Conservation (phyloP, 2,888 invertebrate species). For the Parnassius smintheus region DNA sequence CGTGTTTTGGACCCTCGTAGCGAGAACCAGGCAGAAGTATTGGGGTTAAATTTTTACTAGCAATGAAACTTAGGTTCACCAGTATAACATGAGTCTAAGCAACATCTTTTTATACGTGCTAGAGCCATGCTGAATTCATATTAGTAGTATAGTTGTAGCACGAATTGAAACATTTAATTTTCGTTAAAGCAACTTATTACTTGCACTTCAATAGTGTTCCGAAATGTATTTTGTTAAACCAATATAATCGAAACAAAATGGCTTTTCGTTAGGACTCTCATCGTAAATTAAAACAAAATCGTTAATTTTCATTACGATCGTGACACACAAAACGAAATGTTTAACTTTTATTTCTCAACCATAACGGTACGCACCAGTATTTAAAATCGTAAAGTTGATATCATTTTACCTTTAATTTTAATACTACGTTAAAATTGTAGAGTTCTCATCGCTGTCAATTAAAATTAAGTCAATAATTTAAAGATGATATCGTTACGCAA, state of each 20-base stretch:
- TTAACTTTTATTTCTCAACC: constrained; percentile 21
- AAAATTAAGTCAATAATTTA: constrained; percentile 2
- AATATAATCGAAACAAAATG: constrained; percentile 2
- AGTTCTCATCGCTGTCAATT: not conserved
- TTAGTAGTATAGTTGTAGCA: not conserved
- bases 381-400: constrained; percentile 20
- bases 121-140: no score
- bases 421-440: not conserved
- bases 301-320: constrained; percentile 24
- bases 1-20: no score
- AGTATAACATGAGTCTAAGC: not conserved
- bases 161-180: not conserved
- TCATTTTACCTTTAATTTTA: constrained; percentile 2
- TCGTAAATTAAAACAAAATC: constrained; percentile 23
- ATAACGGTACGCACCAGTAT: constrained; percentile 21
- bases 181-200: not conserved
- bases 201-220: not conserved
- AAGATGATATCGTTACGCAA: constrained; percentile 10
- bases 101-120: no score
- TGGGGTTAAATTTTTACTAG: no score
- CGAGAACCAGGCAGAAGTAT: no score
- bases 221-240: constrained; percentile 2
- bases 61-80: no score
- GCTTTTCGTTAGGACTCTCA: constrained; percentile 9
- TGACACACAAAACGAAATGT: constrained; percentile 22